Percentiles rank a stretch among this genome's conserved stretches.
These are phyloP conservation scores for Alectoris magna DNA, from an alignment of 2,797 vertebrate species.

Conservation along the genomic window DNA sequence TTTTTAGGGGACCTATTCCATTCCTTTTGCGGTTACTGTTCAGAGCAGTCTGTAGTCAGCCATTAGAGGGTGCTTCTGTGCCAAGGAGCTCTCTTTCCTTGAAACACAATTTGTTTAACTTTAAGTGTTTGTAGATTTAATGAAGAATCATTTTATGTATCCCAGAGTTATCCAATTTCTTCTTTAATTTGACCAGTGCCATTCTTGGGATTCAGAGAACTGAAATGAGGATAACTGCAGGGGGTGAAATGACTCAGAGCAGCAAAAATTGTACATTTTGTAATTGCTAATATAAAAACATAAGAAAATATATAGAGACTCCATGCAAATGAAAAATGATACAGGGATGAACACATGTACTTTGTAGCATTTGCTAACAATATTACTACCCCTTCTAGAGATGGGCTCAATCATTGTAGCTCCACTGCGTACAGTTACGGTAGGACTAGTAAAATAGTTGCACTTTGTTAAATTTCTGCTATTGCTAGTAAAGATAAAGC, in stretches of 20 bases:
- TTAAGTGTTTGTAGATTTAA: conserved; percentile 8
- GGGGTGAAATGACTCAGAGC: background rate
- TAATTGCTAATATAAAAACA: background rate
- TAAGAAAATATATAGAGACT: background rate
- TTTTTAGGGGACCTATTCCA: background rate
- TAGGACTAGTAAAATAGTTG: background rate
- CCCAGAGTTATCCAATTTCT: conserved; percentile 15
- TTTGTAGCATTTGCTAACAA: background rate
- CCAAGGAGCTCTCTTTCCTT: conserved; percentile 26
- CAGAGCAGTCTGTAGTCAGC: background rate
- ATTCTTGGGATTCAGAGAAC: background rate
- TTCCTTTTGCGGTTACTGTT: background rate
- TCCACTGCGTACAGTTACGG: background rate
- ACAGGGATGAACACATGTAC: background rate
- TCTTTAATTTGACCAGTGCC: conserved; percentile 7
- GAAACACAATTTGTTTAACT: background rate
- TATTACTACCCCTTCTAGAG: background rate
- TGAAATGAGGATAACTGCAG: background rate
- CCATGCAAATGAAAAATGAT: background rate
- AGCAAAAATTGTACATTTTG: background rate
- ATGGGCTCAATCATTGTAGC: background rate
- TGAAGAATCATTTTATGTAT: conserved; percentile 2
- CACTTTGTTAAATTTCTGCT: too few relatives aligned
- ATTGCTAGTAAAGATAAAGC: too few relatives aligned
- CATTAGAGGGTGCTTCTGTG: conserved; percentile 67